These are phyloP conservation scores for Morinoia aosen DNA, from an alignment of 2,888 invertebrate genomes.

Conservation along the genomic window DNA sequence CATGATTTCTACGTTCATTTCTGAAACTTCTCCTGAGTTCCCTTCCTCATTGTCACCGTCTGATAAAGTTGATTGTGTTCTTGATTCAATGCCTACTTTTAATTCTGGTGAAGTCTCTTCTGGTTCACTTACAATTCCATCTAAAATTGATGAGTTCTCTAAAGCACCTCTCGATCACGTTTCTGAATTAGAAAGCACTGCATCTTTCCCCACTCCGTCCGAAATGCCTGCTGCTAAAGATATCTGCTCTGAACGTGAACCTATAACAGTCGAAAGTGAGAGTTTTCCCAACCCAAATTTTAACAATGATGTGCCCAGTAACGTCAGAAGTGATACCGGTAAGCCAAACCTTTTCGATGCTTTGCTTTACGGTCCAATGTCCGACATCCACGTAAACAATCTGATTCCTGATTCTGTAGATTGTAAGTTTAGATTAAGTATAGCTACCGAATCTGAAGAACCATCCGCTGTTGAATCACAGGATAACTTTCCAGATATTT, in stretches of 20 bases:
- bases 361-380: neutral
- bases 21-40: constrained; percentile 26
- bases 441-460: neutral
- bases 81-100: neutral
- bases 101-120: constrained; percentile 6
- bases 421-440: neutral
- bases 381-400: neutral
- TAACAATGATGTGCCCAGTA: constrained; percentile 15
- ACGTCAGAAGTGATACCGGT: neutral
- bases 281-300: neutral
- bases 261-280: neutral
- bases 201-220: constrained; percentile 41
- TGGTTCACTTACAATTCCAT: neutral
- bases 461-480: neutral
- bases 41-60: neutral
- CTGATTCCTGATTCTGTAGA: neutral
- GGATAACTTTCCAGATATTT: constrained; percentile 4
- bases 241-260: constrained; percentile 43
- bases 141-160: constrained; percentile 34
- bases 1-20: neutral
- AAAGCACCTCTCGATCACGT: constrained; percentile 31
- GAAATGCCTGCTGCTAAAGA: constrained; percentile 47
- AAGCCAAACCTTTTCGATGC: neutral
- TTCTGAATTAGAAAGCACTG: constrained; percentile 24
- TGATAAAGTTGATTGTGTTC: neutral